These are phyloP conservation scores for Smithornis capensis DNA, from an alignment of 2,113 vertebrate species.

Conservation along the genomic window DNA sequence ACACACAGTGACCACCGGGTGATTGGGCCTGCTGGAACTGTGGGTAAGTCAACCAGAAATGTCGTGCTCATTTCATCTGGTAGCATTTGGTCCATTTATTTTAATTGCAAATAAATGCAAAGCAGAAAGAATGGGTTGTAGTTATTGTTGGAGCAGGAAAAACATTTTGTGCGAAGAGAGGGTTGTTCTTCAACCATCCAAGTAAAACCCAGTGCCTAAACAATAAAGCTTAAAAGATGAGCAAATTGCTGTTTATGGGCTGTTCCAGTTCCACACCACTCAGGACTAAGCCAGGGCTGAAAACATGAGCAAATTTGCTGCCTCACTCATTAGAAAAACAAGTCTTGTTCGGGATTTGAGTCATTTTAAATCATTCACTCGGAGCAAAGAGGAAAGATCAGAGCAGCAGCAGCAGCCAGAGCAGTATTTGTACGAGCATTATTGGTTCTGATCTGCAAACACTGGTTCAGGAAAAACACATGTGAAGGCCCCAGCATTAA, in stretches of 20 bases:
- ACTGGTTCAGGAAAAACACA: neutral
- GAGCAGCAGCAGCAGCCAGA: neutral
- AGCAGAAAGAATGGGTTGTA: neutral
- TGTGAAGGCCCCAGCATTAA: neutral
- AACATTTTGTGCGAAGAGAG: neutral
- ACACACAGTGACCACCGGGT: accelerated
- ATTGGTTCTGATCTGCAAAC: neutral
- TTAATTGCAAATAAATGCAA: slow-evolving; percentile 54
- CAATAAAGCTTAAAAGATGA: slow-evolving; percentile 46
- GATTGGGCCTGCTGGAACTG: neutral
- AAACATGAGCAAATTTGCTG: neutral
- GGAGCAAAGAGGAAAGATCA: neutral
- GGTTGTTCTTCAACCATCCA: neutral
- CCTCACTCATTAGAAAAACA: slow-evolving; percentile 4
- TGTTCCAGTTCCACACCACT: neutral
- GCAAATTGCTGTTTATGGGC: slow-evolving; percentile 33
- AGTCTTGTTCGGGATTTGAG: neutral
- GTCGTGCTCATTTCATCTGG: neutral
- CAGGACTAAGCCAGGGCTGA: neutral
- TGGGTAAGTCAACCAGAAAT: neutral
- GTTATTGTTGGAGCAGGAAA: slow-evolving; percentile 18
- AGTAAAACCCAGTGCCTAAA: slow-evolving; percentile 30
- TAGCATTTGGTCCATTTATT: slow-evolving; percentile 46
- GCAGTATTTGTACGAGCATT: neutral
- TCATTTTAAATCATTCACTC: slow-evolving; percentile 5